A percentile compares a stretch with the other conserved stretches of the same genome.
Evolutionary conservation across 1,140 invertebrate genomes (phyloP).

Genomic region (Sipha flava): DNA sequence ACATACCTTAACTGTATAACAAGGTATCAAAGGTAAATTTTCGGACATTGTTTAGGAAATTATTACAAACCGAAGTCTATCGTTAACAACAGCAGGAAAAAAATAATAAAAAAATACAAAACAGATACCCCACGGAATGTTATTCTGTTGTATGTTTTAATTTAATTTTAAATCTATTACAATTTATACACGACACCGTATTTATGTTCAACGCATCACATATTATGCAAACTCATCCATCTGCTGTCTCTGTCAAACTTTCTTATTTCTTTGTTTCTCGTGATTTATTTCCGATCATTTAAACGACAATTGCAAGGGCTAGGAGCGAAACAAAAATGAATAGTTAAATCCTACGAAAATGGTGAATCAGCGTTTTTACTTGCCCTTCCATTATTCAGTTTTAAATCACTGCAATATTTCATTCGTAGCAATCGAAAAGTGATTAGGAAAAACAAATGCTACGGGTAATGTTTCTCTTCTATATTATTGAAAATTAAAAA

Average conservation of each 20-base stretch:
- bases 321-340: neutral
- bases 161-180: slow-evolving; percentile 16
- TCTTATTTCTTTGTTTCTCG: neutral
- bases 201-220: neutral
- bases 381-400: neutral
- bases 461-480: neutral
- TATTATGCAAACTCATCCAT: neutral
- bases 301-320: neutral
- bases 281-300: slow-evolving; percentile 4
- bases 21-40: neutral
- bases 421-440: neutral
- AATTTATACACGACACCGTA: neutral
- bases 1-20: neutral
- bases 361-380: neutral
- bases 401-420: neutral
- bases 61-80: neutral
- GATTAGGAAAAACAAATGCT: neutral
- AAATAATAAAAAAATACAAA: neutral
- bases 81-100: neutral
- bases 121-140: neutral
- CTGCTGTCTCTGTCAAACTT: neutral
- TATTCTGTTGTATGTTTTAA: neutral
- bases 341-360: neutral
- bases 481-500: neutral
- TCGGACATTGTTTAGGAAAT: neutral